phyloP scores from a whole-genome alignment of 2,113 vertebrate genomes.

The Procavia capensis region DNA sequence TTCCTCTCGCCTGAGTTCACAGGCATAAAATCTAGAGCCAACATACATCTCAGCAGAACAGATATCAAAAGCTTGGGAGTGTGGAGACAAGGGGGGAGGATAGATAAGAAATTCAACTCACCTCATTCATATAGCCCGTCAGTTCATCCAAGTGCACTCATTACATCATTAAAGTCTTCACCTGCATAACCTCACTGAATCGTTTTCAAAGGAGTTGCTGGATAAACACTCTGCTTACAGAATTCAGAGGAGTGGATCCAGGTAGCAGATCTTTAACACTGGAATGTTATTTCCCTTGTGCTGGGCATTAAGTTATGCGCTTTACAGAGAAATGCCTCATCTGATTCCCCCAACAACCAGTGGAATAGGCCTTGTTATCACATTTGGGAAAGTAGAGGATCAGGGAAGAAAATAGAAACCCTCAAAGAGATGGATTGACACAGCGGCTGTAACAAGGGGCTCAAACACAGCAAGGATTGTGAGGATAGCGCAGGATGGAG shows the following conservation, averaged over 20 bases:
- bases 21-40: constrained; percentile 23
- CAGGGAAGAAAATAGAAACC: background rate
- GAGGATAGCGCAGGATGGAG: background rate
- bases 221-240: background rate
- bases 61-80: constrained; percentile 18
- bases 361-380: background rate
- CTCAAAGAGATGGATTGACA: background rate
- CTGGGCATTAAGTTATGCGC: background rate
- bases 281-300: background rate
- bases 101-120: background rate
- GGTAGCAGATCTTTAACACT: background rate
- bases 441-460: background rate
- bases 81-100: background rate
- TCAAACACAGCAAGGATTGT: background rate
- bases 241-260: constrained; percentile 12
- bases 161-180: background rate
- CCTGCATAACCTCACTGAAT: background rate
- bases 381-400: background rate
- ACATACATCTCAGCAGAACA: background rate
- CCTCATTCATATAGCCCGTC: constrained; percentile 5
- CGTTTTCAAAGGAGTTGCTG: constrained; percentile 17
- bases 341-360: background rate
- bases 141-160: background rate
- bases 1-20: background rate
- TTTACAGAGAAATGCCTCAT: background rate